These are phyloP conservation scores for Heterodera filipjevi DNA, from an alignment of 2,888 invertebrate genomes.

Conservation along the genomic window DNA sequence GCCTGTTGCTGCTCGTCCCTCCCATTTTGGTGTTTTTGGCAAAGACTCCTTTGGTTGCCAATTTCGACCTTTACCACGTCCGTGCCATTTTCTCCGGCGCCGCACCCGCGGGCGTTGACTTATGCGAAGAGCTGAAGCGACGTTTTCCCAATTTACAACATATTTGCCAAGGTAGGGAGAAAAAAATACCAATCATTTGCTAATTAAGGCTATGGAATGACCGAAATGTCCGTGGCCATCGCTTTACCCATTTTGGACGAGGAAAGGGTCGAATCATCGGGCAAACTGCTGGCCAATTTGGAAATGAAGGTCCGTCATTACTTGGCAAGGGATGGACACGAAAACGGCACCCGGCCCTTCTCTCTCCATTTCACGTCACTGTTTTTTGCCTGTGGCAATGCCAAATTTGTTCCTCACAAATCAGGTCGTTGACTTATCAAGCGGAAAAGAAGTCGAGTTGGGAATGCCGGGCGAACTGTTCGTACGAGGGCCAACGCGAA, in stretches of 20 bases:
- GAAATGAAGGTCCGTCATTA: constrained; percentile 33
- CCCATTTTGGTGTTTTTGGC: constrained; percentile 80
- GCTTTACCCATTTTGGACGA: constrained; percentile 36
- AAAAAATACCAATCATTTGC: background rate
- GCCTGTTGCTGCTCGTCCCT: constrained; percentile 74
- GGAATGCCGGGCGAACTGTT: constrained; percentile 80
- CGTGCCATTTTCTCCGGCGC: constrained; percentile 67
- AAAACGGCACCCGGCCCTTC: too few species aligned
- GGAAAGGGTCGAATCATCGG: constrained; percentile 26
- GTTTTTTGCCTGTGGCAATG: too few species aligned
- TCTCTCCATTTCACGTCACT: too few species aligned
- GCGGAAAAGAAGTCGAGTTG: constrained; percentile 48
- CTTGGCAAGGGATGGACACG: too few species aligned
- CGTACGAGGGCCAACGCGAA: constrained; percentile 85
- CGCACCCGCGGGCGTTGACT: constrained; percentile 60
- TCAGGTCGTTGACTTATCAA: constrained; percentile 66
- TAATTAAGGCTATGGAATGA: constrained; percentile 48
- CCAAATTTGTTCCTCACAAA: background rate
- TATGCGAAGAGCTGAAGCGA: constrained; percentile 55
- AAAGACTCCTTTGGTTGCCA: constrained; percentile 73
- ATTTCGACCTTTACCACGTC: constrained; percentile 78
- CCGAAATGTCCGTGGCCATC: constrained; percentile 43
- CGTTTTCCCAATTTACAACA: constrained; percentile 50
- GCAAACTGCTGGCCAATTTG: constrained; percentile 36
- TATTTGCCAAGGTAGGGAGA: constrained; percentile 37